phyloP scores from a whole-genome alignment of 1,140 invertebrate species.

The Micrasema longulum region DNA sequence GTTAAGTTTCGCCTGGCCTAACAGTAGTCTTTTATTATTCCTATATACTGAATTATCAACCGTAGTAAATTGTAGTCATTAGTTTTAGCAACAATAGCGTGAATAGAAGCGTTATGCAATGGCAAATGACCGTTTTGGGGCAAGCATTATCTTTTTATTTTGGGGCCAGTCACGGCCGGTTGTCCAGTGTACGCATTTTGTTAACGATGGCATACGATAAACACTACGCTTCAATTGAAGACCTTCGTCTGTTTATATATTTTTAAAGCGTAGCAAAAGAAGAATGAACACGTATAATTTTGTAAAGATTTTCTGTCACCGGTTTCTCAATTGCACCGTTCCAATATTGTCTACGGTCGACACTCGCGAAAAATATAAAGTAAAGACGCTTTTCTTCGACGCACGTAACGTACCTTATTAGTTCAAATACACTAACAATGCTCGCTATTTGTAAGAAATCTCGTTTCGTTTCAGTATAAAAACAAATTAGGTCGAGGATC shows the following conservation, averaged over 20 bases:
- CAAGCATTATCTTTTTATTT: constrained; percentile 19
- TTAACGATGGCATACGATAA: constrained; percentile 26
- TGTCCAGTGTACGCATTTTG: constrained; percentile 14
- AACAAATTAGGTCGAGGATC: too few species aligned
- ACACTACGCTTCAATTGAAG: constrained; percentile 17
- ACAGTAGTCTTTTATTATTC: neutral
- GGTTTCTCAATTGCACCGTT: neutral
- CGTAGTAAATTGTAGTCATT: neutral
- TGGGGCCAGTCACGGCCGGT: constrained; percentile 1
- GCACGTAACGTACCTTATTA: neutral
- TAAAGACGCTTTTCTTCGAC: neutral
- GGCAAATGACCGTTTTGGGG: neutral
- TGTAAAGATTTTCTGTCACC: neutral
- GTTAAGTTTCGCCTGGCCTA: neutral
- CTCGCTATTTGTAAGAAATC: too few species aligned
- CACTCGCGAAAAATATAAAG: neutral
- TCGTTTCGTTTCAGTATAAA: too few species aligned
- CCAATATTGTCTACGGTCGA: too few species aligned
- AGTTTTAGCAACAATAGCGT: constrained; percentile 7
- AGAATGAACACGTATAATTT: neutral
- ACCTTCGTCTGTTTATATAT: constrained; percentile 25
- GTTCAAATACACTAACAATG: neutral
- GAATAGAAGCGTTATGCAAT: constrained; percentile 17
- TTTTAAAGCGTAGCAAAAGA: constrained; percentile 5
- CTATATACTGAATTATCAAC: neutral